Conservation (phyloP, 1,140 invertebrate genomes). For the Cepaea nemoralis region DNA sequence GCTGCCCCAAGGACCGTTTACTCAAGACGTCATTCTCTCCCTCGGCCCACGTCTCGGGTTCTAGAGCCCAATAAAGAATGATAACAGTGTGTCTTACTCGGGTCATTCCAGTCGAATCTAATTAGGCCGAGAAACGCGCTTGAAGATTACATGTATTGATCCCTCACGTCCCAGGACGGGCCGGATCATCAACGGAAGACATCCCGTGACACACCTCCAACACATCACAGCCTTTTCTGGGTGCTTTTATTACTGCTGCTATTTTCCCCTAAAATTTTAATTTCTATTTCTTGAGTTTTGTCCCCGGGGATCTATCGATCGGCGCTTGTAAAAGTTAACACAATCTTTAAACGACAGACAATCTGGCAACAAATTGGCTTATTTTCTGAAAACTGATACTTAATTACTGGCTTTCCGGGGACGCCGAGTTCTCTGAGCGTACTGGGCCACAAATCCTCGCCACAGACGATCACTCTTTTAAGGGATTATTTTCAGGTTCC, state of each 20-base stretch:
- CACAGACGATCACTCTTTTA: neutral
- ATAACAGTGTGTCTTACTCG: constrained; percentile 36
- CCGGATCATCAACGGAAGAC: neutral
- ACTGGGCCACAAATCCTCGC: neutral
- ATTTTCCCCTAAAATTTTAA: neutral
- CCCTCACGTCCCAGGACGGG: neutral
- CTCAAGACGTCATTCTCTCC: neutral
- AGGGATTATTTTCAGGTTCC: neutral
- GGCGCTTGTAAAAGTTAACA: neutral
- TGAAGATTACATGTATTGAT: constrained; percentile 41
- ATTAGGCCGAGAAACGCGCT: constrained; percentile 35
- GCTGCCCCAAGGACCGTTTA: no score
- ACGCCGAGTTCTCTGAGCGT: neutral
- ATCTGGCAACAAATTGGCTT: neutral
- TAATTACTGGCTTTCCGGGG: neutral
- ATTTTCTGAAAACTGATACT: neutral
- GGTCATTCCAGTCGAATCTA: constrained; percentile 42
- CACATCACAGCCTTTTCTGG: neutral
- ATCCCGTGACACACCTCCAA: neutral
- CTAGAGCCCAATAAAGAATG: constrained; percentile 11
- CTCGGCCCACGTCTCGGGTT: neutral
- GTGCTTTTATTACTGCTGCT: neutral
- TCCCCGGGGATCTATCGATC: neutral
- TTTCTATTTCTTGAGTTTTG: neutral
- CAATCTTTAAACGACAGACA: neutral